Percentiles rank a stretch among this genome's conserved stretches.
Evolutionary conservation across 2,797 vertebrate genomes (phyloP).

Genomic region (Neomorphus geoffroyi): DNA sequence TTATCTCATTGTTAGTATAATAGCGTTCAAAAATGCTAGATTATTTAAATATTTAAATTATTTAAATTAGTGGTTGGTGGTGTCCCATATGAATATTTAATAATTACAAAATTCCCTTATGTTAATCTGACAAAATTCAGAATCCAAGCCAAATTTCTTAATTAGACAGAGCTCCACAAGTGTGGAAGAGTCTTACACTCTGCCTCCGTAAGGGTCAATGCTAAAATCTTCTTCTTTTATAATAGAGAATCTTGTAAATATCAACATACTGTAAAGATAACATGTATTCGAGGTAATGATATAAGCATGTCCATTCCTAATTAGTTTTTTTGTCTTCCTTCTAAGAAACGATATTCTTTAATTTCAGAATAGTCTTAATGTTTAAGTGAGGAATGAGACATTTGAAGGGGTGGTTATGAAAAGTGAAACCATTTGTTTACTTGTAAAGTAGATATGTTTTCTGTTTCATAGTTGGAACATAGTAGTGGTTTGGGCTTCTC

Average conservation of each 20-base stretch:
- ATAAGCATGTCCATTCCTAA: background rate
- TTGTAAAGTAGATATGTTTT: background rate
- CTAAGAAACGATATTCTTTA: background rate
- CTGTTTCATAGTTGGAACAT: background rate
- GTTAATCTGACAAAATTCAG: background rate
- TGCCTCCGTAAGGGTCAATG: too few relatives aligned
- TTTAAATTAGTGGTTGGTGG: too few relatives aligned
- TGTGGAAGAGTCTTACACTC: too few relatives aligned
- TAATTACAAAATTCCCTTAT: background rate
- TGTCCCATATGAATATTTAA: background rate
- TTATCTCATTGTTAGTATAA: background rate
- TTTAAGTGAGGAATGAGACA: background rate
- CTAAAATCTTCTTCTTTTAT: too few relatives aligned
- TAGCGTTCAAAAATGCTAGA: background rate
- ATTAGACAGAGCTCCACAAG: too few relatives aligned
- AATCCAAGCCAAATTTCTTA: too few relatives aligned
- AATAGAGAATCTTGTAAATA: background rate
- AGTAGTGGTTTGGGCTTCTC: background rate
- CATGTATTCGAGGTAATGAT: background rate
- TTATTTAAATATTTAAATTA: background rate
- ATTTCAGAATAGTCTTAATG: background rate
- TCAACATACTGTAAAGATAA: background rate
- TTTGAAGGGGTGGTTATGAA: background rate
- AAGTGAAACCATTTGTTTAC: background rate
- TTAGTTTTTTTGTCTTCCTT: accelerated